Percentiles rank a stretch among this genome's conserved stretches.
These are phyloP conservation scores for Ormia ochracea DNA, from an alignment of 2,888 invertebrate genomes.

Conservation along the genomic window DNA sequence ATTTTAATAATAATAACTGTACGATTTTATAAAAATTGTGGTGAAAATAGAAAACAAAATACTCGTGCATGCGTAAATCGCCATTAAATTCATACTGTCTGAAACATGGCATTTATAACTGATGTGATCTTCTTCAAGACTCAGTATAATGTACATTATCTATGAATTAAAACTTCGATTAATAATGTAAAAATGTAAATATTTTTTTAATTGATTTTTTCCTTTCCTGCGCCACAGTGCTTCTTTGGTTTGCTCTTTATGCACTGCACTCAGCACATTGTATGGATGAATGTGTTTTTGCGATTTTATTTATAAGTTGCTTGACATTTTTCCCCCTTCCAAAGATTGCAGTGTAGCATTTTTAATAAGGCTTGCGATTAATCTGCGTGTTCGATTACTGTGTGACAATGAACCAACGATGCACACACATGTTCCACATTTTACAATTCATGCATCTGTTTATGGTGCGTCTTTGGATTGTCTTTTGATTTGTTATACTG, in stretches of 20 bases:
- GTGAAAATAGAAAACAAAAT: too few species aligned
- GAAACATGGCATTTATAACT: too few species aligned
- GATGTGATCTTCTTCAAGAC: too few species aligned
- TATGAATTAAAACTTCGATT: too few species aligned
- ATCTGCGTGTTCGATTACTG: background rate
- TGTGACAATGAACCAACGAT: conserved; percentile 54
- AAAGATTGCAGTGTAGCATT: background rate
- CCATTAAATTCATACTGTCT: too few species aligned
- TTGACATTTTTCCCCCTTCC: background rate
- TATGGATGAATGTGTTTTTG: too few species aligned
- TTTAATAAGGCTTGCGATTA: conserved; percentile 6
- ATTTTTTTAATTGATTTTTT: too few species aligned
- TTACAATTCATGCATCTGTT: conserved; percentile 54
- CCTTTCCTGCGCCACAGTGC: background rate
- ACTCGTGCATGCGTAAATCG: too few species aligned
- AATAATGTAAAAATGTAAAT: too few species aligned
- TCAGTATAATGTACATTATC: too few species aligned
- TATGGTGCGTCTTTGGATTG: conserved; percentile 9
- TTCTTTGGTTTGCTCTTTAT: background rate
- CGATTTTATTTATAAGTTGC: background rate
- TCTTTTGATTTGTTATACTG: conserved; percentile 27
- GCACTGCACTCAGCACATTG: background rate
- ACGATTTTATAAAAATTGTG: too few species aligned
- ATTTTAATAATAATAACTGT: too few species aligned
- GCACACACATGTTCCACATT: conserved; percentile 54